A percentile compares a stretch with the other conserved stretches of the same genome.
These are phyloP conservation scores for Oreortyx pictus DNA, from an alignment of 2,797 vertebrate species.

Conservation along the genomic window DNA sequence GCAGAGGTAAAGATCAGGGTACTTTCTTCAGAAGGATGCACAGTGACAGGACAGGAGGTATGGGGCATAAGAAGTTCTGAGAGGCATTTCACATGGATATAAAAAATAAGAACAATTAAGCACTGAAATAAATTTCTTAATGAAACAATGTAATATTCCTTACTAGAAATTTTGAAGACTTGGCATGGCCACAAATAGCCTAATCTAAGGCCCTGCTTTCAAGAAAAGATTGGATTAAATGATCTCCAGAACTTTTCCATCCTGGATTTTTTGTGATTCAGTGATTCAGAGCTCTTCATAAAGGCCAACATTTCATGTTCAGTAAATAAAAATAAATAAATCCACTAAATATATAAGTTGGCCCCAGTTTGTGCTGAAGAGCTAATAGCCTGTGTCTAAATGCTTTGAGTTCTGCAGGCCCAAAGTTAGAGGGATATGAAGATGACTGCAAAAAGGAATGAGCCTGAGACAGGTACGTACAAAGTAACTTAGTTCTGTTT, in stretches of 20 bases:
- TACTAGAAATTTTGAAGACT: neutral
- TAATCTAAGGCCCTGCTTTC: neutral
- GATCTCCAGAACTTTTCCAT: neutral
- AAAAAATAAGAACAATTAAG: neutral
- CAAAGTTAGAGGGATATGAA: neutral
- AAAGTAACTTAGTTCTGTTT: neutral
- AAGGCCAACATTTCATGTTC: neutral
- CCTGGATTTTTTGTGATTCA: neutral
- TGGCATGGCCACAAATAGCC: neutral
- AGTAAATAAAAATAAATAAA: neutral
- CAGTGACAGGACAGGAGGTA: neutral
- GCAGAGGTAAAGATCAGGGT: neutral
- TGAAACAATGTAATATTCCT: neutral
- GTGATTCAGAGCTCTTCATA: neutral
- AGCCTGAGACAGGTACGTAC: neutral
- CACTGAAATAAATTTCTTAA: neutral
- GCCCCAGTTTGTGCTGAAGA: neutral
- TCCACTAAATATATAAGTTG: neutral
- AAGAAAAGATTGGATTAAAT: neutral
- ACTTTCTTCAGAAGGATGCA: neutral
- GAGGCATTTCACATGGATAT: neutral
- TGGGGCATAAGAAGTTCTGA: neutral
- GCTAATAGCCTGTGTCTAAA: neutral
- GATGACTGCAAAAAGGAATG: neutral
- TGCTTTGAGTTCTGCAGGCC: neutral